Percentiles rank a stretch among this genome's conserved stretches.
phyloP scores from a whole-genome alignment of 2,113 vertebrate species.

The Dendropsophus ebraccatus region DNA sequence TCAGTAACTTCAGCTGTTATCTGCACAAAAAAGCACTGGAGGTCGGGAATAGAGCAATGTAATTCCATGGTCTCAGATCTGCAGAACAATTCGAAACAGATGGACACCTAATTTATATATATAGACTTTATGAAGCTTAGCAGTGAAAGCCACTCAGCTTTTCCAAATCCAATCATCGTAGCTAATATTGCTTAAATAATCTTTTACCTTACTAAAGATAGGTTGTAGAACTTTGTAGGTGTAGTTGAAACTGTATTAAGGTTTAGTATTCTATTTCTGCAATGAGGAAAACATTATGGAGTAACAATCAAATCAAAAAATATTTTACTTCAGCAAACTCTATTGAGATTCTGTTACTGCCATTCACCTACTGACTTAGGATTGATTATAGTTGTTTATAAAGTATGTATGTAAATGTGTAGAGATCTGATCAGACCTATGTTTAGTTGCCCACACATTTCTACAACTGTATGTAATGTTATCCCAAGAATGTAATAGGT shows the following conservation, averaged over 20 bases:
- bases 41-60: neutral
- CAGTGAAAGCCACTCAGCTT: slow-evolving; percentile 52
- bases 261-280: neutral
- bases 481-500: no score
- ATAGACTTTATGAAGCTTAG: slow-evolving; percentile 45
- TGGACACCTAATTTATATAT: slow-evolving; percentile 51
- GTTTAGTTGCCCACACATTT: no score
- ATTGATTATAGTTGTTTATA: no score
- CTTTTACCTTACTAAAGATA: neutral
- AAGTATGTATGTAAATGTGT: no score
- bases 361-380: no score
- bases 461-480: no score
- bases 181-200: slow-evolving; percentile 42
- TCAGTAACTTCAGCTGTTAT: no score
- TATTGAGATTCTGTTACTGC: neutral
- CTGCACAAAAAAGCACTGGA: neutral
- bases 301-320: neutral
- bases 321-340: neutral
- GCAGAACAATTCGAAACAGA: slow-evolving; percentile 38
- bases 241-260: neutral
- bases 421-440: no score
- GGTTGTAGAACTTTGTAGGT: neutral
- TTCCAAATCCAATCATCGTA: slow-evolving; percentile 48
- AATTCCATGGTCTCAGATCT: slow-evolving; percentile 9
- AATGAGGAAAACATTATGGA: neutral